phyloP scores from a whole-genome alignment of 2,797 vertebrate genomes.

The Periparus ater region DNA sequence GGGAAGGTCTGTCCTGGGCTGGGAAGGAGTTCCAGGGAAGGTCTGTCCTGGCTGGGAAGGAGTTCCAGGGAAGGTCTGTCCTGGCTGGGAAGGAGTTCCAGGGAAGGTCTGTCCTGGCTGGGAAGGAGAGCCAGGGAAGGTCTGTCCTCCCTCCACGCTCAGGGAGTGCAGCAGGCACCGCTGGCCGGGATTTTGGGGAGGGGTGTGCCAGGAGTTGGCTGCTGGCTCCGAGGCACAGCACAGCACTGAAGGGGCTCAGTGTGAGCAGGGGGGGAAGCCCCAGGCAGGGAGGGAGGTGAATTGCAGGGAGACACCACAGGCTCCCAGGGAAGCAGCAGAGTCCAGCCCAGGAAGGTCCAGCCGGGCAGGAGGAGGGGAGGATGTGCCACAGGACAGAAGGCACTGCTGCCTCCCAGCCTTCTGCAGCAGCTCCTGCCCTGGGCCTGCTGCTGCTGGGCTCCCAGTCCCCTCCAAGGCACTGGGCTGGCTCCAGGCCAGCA shows the following conservation, averaged over 20 bases:
- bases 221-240: not conserved
- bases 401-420: not conserved
- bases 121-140: too few relatives aligned
- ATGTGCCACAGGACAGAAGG: not conserved
- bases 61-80: too few relatives aligned
- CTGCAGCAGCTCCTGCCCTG: not conserved
- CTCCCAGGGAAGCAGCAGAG: not conserved
- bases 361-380: too few relatives aligned
- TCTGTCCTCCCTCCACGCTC: too few relatives aligned
- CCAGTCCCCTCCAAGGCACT: not conserved
- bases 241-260: not conserved
- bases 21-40: too few relatives aligned
- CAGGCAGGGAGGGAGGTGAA: not conserved
- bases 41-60: too few relatives aligned
- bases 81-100: too few relatives aligned
- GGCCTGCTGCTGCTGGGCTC: not conserved
- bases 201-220: not conserved
- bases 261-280: not conserved
- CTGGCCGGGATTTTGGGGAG: too few relatives aligned
- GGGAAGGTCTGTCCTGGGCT: too few relatives aligned
- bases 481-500: not conserved
- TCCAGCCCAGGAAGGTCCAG: not conserved
- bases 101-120: too few relatives aligned
- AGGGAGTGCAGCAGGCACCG: too few relatives aligned
- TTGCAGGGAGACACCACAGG: not conserved